Conservation (phyloP, 2,113 vertebrate genomes). For the Corythaixoides concolor region DNA sequence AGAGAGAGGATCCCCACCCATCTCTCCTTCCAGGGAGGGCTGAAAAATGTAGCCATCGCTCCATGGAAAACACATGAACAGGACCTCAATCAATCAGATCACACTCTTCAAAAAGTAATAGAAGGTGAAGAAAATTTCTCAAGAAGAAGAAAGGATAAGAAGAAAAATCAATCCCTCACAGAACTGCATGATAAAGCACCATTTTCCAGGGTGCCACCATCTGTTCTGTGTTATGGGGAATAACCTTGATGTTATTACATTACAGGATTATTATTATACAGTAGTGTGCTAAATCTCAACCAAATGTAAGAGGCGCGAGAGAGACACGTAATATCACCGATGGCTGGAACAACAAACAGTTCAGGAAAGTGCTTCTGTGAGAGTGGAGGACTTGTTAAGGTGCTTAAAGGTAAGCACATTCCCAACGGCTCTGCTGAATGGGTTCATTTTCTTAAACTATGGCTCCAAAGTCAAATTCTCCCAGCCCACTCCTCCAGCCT, state of each 20-base stretch:
- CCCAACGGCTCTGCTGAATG: not conserved
- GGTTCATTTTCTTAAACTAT: not conserved
- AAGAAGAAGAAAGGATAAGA: not conserved
- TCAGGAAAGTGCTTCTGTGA: not conserved
- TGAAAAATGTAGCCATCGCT: not conserved
- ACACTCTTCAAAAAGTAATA: not conserved
- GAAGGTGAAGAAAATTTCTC: not conserved
- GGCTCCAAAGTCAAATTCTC: not conserved
- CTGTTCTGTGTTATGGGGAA: not conserved
- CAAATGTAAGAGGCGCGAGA: not conserved
- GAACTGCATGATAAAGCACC: not conserved
- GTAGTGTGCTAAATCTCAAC: slow-evolving; percentile 19
- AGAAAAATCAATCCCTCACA: not conserved
- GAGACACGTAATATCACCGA: not conserved
- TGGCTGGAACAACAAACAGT: not conserved
- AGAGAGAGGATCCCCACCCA: not conserved
- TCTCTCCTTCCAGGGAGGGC: not conserved
- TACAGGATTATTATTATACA: slow-evolving; percentile 34
- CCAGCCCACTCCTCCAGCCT: not conserved
- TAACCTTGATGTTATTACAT: slow-evolving; percentile 33
- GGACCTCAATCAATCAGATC: not conserved
- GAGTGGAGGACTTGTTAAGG: not conserved
- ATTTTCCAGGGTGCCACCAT: slow-evolving; percentile 1
- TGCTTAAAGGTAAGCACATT: not conserved
- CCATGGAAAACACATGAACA: not conserved